These are phyloP conservation scores for Zhuqinia jingwanae DNA, from an alignment of 2,888 invertebrate species.

Conservation along the genomic window DNA sequence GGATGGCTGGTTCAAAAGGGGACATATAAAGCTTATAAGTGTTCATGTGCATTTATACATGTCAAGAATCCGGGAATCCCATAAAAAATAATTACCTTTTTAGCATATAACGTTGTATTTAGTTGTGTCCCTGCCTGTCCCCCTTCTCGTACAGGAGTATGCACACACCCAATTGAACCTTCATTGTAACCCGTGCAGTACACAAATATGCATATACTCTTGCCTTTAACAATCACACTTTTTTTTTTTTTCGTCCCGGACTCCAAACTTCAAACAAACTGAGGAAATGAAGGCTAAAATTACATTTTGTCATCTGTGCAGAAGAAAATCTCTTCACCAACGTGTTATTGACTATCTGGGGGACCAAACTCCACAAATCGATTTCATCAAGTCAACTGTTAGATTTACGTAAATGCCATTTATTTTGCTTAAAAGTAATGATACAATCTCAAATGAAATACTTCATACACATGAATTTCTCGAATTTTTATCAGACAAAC, in stretches of 20 bases:
- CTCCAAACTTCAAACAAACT: slow-evolving; percentile 52
- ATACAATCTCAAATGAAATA: neutral
- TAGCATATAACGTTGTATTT: too few species aligned
- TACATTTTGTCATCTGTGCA: slow-evolving; percentile 8
- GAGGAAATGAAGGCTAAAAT: slow-evolving; percentile 68
- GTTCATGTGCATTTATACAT: neutral
- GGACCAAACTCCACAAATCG: slow-evolving; percentile 1
- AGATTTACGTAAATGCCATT: neutral
- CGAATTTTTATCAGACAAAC: too few species aligned
- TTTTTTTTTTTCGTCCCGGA: neutral
- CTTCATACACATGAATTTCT: too few species aligned
- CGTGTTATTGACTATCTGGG: neutral
- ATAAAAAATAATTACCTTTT: slow-evolving; percentile 70
- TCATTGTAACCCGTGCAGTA: too few species aligned
- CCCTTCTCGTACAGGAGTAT: neutral
- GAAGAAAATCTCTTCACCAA: neutral
- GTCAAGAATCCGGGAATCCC: slow-evolving; percentile 60
- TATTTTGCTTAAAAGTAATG: neutral
- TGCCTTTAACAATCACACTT: neutral
- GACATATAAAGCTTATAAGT: neutral
- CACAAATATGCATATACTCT: neutral
- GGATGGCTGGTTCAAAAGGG: neutral
- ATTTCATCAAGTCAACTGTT: slow-evolving; percentile 58
- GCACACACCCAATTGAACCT: too few species aligned
- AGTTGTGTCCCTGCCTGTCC: too few species aligned